Evolutionary conservation across 1,140 invertebrate species (phyloP), one percentile per base, ranked within the genome.

Genomic region (Macrotrachela quadricornifera): DNA sequence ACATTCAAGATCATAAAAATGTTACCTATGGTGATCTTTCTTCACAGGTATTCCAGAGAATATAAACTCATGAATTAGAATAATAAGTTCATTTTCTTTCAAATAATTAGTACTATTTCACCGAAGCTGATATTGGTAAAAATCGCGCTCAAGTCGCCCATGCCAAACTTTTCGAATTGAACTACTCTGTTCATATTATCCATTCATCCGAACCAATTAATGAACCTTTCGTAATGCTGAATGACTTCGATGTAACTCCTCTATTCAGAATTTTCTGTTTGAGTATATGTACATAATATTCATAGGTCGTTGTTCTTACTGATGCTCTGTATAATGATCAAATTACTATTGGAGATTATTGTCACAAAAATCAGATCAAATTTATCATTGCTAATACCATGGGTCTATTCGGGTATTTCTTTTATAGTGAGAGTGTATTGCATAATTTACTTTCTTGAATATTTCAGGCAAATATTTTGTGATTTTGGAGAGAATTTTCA

Each of bases 401-500:
- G 46, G 92, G 92, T 3, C 64, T 97, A 4, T 95, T 91, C 73
- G 85, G 85, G n/a, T n/a, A n/a, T n/a, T n/a, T n/a, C n/a, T n/a
- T n/a, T n/a, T n/a, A n/a, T n/a, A n/a, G n/a, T n/a, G n/a, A n/a
- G n/a, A n/a, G n/a, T n/a, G n/a, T n/a, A n/a, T n/a, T n/a, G n/a
- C n/a, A n/a, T n/a, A n/a, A n/a, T n/a, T n/a, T n/a, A n/a, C n/a
- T n/a, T n/a, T n/a, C n/a, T n/a, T n/a, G n/a, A n/a, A n/a, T n/a
- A n/a, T n/a, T n/a, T n/a, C n/a, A n/a, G n/a, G 64, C 68, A 71
- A 62, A 78, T 95, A 2, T 95, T 96, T 70, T 94, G 87, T 70
- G 90, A 96, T 70, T 94, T 96, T 75, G 88, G 90, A 0, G 71
- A 79, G 0, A 73, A 79, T 21, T 95, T 96, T 62, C 78, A 77